Percentiles rank a stretch among this genome's conserved stretches.
phyloP scores from a whole-genome alignment of 2,113 vertebrate genomes.

The Grammomys surdaster region DNA sequence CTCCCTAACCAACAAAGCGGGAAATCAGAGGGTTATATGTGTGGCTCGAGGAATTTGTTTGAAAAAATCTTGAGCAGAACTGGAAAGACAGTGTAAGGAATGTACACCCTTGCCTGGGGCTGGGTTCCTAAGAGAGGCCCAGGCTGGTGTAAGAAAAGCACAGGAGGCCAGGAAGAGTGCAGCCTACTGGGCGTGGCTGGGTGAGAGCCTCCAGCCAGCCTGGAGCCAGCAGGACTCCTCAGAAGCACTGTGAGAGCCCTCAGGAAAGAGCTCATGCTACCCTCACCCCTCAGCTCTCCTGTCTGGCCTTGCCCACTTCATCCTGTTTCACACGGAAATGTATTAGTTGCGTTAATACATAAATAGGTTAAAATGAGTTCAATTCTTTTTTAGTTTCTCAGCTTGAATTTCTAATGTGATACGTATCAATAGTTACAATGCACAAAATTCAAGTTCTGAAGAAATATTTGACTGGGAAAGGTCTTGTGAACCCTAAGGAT shows the following conservation, averaged over 20 bases:
- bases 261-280: background rate
- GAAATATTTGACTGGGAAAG: background rate
- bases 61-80: conserved; percentile 96
- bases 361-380: conserved; percentile 15
- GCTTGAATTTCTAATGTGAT: background rate
- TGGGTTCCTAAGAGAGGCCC: background rate
- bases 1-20: background rate
- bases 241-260: background rate
- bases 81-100: conserved; percentile 97
- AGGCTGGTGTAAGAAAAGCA: background rate
- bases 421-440: background rate
- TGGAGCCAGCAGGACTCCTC: background rate
- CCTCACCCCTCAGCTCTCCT: too few relatives aligned
- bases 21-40: conserved; percentile 83
- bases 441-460: background rate
- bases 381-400: conserved; percentile 3
- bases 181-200: background rate
- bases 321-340: background rate
- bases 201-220: background rate
- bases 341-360: background rate
- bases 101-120: conserved; percentile 92
- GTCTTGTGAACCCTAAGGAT: background rate
- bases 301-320: background rate
- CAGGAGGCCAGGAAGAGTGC: background rate
- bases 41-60: conserved; percentile 94